Conservation (phyloP, 92 coral and sea anemone species). For the Blastomussa wellsi region DNA sequence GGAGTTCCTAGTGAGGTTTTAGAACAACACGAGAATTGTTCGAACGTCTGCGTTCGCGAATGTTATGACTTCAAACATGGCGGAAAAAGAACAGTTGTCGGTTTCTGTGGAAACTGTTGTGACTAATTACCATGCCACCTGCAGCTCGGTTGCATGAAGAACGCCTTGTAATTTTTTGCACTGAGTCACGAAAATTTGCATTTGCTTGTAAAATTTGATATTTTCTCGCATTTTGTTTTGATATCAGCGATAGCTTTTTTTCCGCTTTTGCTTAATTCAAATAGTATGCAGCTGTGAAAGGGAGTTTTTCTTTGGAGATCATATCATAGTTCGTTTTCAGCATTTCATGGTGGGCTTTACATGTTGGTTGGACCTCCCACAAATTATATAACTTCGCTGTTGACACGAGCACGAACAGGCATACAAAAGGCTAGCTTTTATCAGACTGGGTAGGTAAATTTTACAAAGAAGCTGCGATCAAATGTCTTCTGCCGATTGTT, state of each 20-base stretch:
- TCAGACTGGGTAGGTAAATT: not conserved
- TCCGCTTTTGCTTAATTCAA: conserved; percentile 7
- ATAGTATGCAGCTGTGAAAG: not conserved
- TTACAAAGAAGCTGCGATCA: not conserved
- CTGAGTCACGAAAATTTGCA: conserved; percentile 19
- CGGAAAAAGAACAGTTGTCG: conserved; percentile 43
- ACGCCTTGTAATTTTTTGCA: conserved; percentile 23
- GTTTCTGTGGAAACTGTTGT: conserved; percentile 34
- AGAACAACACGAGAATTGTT: not conserved
- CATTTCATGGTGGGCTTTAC: not conserved
- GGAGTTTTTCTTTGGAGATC: not conserved
- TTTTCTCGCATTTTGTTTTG: not conserved
- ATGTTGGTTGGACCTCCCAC: not conserved
- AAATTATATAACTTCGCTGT: too few species aligned
- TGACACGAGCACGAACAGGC: not conserved
- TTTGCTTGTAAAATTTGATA: not conserved
- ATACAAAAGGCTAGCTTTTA: not conserved
- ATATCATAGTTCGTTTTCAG: not conserved
- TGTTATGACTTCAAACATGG: conserved; percentile 46
- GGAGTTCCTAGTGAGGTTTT: not conserved
- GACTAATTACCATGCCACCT: conserved; percentile 41
- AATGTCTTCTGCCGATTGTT: conserved; percentile 91
- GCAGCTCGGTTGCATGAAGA: not conserved
- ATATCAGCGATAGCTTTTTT: not conserved
- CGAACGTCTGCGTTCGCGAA: not conserved